These are phyloP conservation scores for Sorex maritimensis DNA, from an alignment of 2,797 vertebrate genomes.

Conservation along the genomic window DNA sequence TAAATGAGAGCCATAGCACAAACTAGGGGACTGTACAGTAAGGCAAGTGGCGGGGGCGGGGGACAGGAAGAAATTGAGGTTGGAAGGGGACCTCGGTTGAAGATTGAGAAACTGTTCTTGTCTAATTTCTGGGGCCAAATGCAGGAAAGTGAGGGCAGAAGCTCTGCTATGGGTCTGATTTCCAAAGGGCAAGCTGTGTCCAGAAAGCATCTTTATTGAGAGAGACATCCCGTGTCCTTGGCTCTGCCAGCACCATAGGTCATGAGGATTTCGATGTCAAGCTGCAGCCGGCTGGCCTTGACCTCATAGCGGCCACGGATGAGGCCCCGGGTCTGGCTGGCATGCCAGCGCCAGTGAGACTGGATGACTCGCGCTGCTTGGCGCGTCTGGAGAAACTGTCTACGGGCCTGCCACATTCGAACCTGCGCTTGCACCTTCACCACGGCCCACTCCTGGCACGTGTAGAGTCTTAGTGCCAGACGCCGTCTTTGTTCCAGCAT, in stretches of 20 bases:
- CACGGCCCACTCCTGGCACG: conserved; percentile 79
- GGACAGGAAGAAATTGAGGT: too few species aligned
- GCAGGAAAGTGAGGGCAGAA: not conserved
- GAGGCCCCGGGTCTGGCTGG: conserved; percentile 50
- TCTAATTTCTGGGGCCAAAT: not conserved
- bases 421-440: conserved; percentile 83
- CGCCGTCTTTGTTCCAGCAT: conserved; percentile 57
- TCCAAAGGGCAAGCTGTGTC: not conserved
- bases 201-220: conserved; percentile 80
- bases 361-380: conserved; percentile 79
- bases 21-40: too few species aligned
- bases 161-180: not conserved
- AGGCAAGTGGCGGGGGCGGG: too few species aligned
- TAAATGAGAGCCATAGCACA: too few species aligned
- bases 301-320: conserved; percentile 63
- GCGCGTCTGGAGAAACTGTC: conserved; percentile 59
- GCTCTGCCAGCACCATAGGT: conserved; percentile 70
- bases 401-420: conserved; percentile 81
- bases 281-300: conserved; percentile 71
- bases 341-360: conserved; percentile 78
- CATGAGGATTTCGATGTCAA: conserved; percentile 81
- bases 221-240: conserved; percentile 75
- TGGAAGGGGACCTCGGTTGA: too few species aligned
- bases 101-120: too few species aligned
- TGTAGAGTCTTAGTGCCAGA: conserved; percentile 55